Base-by-base conservation (phyloP, 2,113 vertebrate genomes). In the Arenaria interpres region DNA sequence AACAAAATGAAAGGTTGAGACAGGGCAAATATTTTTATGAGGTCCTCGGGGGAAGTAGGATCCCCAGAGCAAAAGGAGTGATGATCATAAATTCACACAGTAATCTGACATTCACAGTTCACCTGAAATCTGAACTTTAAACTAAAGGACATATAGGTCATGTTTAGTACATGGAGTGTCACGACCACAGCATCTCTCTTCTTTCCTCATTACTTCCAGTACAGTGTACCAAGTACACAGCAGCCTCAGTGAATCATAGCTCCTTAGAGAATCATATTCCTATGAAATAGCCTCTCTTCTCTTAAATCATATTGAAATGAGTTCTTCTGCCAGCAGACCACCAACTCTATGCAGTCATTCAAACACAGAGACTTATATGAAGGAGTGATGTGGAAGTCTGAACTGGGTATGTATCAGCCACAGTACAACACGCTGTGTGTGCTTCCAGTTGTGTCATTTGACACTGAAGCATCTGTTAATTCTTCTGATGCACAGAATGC, bases 11-110 rank as follows among this genome's bases (percentile, higher is more conserved):
- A 93, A 94, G 92, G 78, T 94, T 90, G 92, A 88, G 80, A 89
- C 50, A 74, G 75, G 68, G 81, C 66, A 96, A 97, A 92, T 96
- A 94, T 95, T 96, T 97, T 93, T 93, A 94, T 90, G 86, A 91
- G 77, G 83, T 89, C 63, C 74, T 89, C 0, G 1, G 2, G 67
- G 77, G 75, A 93, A 93, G 77, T 79, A 69, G 56, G 48, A 92
- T 90, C 73, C 63, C 67, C 83, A 46, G 30, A 89, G 89, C 71
- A 94, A 94, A 94, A 93, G 67, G 59, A 96, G 41, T 78, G 75
- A 71, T 87, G 62, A 95, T 93, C 73, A 90, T 82, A 93, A 90
- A 92, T 96, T 89, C 80, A 69, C 41, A 28, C 6, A 94, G 74
- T 89, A 85, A 97, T 88, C 85, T 95, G 89, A 81, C 91, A 93